These are phyloP conservation scores for Linnaemya tessellans DNA, from an alignment of 2,888 invertebrate species.

Conservation along the genomic window DNA sequence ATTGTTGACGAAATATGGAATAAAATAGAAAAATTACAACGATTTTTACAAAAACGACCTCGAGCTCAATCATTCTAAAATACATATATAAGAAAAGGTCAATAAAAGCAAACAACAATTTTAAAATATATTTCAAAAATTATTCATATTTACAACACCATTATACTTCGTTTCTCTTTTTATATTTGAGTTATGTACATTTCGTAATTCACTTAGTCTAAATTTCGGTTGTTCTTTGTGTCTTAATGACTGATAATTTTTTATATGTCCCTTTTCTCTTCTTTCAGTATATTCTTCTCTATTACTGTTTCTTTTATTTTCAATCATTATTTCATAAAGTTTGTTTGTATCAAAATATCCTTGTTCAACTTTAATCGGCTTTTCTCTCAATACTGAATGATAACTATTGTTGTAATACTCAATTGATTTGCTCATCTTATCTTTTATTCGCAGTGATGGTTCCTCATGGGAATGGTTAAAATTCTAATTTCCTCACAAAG, in stretches of 20 bases:
- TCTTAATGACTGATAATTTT: conserved; percentile 10
- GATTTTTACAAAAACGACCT: too few species aligned
- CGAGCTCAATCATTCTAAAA: too few species aligned
- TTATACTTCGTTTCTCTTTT: too few species aligned
- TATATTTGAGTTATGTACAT: too few species aligned
- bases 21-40: too few species aligned
- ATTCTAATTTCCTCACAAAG: conserved; percentile 9
- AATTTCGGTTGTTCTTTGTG: conserved; percentile 26
- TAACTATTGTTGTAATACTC: conserved; percentile 14
- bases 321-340: neutral
- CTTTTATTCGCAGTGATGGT: neutral
- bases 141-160: too few species aligned
- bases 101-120: too few species aligned
- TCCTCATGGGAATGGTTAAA: conserved; percentile 3
- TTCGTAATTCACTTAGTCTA: conserved; percentile 18
- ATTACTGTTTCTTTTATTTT: neutral
- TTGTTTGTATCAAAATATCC: neutral
- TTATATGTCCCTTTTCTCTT: neutral
- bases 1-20: too few species aligned
- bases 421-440: neutral
- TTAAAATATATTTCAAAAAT: too few species aligned
- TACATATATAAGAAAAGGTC: too few species aligned
- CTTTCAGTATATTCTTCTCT: conserved; percentile 11
- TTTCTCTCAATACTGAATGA: conserved; percentile 5
- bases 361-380: neutral